Evolutionary conservation across 2,888 invertebrate species (phyloP), one percentile per base, ranked within the genome.

Genomic region (Portevinia maculata): DNA sequence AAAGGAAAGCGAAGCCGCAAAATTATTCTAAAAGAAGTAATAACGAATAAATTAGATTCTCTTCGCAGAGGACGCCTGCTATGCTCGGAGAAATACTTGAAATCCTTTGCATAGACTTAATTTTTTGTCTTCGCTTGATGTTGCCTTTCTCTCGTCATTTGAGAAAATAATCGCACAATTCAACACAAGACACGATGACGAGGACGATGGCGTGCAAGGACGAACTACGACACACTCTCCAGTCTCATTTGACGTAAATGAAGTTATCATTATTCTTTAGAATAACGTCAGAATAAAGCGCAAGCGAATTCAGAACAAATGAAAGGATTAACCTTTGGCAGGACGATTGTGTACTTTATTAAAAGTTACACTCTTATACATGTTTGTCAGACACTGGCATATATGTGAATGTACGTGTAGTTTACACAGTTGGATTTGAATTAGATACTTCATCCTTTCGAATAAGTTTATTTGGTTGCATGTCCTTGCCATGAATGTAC

Each of bases 41-140:
- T 83, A 71, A 83, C 59, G 78, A 83, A 78, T 83, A 83, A 78
- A 83, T 83, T 83, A 78, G 81, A 78, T 71, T 78, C 44, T 21
- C 5, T 70, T 44, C 65, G 30, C 46, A 67, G 44, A 65, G 30
- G 55, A 71, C 60, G 64, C 48, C 76, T 81, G 46, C 30, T 24
- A 71, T 76, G 69, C 76, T 60, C 60, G 24, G 46, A 70, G 50
- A 76, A 65, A 76, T 75, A 65, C 71, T 64, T 70, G 76, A 70
- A 75, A 81, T 81, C 70, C 65, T 83, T 83, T 83, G 76, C 76
- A 83, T 71, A 67, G 52, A 76, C 71, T 67, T 70, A 39, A 69
- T 64, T 57, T 19, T 52, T 52, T 15, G 13, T 8, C 19, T 46
- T 48, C n/a, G 15, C 8, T n/a, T 44, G 24, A 53, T 59, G 53